A percentile compares a stretch with the other conserved stretches of the same genome.
Conservation (phyloP, 2,888 invertebrate genomes). For the Drosophila testacea region DNA sequence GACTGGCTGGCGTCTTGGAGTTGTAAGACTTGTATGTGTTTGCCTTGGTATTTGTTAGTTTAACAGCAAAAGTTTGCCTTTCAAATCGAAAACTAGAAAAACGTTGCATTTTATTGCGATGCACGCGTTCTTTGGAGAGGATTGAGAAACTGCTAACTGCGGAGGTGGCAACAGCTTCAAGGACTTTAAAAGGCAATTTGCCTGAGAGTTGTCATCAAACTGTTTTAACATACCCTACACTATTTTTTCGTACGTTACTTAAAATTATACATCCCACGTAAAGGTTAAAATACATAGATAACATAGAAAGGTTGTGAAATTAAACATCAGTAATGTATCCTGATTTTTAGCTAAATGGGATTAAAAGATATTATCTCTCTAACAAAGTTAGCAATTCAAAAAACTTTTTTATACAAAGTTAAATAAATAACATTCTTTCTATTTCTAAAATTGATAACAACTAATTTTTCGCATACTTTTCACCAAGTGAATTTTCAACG, state of each 20-base stretch:
- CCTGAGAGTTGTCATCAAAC: slow-evolving; percentile 40
- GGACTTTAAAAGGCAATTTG: slow-evolving; percentile 73
- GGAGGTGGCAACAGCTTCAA: slow-evolving; percentile 69
- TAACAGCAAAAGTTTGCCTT: slow-evolving; percentile 82
- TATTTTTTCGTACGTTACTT: not conserved
- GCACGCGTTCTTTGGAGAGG: slow-evolving; percentile 24
- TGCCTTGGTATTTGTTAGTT: slow-evolving; percentile 72
- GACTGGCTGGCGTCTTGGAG: slow-evolving; percentile 55
- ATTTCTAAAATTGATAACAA: too few relatives aligned
- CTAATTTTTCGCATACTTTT: not conserved
- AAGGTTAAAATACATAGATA: too few relatives aligned
- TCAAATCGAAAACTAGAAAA: slow-evolving; percentile 78
- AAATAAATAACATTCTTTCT: too few relatives aligned
- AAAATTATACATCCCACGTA: too few relatives aligned
- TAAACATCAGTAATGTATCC: too few relatives aligned
- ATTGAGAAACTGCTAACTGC: slow-evolving; percentile 9
- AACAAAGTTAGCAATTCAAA: too few relatives aligned
- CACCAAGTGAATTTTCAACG: not conserved
- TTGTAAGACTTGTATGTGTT: slow-evolving; percentile 25
- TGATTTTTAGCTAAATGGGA: too few relatives aligned
- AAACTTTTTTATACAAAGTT: too few relatives aligned
- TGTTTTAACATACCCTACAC: slow-evolving; percentile 12
- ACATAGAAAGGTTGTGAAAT: too few relatives aligned
- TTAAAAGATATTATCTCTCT: too few relatives aligned
- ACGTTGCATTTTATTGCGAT: slow-evolving; percentile 67